Conservation (phyloP, 2,113 vertebrate species). For the Tragelaphus scriptus region DNA sequence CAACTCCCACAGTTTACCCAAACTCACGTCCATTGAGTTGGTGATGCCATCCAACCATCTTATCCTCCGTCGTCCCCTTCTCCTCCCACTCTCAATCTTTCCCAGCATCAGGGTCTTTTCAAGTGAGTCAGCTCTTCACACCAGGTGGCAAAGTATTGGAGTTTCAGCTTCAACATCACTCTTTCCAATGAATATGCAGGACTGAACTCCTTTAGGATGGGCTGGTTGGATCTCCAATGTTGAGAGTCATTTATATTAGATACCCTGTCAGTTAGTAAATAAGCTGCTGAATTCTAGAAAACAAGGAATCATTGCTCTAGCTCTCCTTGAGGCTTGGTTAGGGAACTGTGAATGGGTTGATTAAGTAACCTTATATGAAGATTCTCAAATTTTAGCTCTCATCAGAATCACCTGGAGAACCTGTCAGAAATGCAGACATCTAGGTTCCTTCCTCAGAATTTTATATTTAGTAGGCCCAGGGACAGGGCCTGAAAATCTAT, state of each 20-base stretch:
- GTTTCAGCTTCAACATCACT: not conserved
- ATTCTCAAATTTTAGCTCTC: not conserved
- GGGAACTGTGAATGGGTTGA: not conserved
- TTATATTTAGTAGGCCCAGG: not conserved
- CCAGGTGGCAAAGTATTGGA: not conserved
- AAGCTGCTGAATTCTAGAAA: not conserved
- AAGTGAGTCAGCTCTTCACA: not conserved
- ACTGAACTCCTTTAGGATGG: not conserved
- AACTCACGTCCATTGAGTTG: rapidly evolving
- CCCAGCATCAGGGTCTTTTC: not conserved
- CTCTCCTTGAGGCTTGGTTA: too few relatives aligned
- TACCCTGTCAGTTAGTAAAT: not conserved
- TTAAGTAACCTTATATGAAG: not conserved
- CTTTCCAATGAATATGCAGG: not conserved
- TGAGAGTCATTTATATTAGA: not conserved
- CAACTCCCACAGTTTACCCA: not conserved
- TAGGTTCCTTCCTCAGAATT: not conserved
- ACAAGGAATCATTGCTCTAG: not conserved
- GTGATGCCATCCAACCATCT: not conserved
- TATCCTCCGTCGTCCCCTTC: not conserved
- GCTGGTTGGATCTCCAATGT: not conserved
- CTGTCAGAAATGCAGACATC: not conserved
- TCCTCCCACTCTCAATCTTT: rapidly evolving
- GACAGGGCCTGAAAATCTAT: not conserved
- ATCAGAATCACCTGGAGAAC: not conserved